Base-by-base conservation (phyloP, 1,140 invertebrate genomes). In the Mactra quadrangularis region DNA sequence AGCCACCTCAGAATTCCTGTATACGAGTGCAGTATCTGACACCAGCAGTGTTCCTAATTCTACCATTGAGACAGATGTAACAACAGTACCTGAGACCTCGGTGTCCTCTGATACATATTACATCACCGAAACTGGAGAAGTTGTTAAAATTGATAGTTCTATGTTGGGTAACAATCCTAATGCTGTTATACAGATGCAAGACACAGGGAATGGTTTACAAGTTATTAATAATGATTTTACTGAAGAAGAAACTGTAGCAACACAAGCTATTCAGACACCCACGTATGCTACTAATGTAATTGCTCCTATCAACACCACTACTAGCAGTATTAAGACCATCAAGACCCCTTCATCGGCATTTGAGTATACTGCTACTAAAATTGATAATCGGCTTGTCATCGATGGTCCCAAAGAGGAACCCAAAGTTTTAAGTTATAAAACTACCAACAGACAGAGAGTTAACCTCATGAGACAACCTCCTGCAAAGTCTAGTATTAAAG, bases 71-170 rank as follows among this genome's bases (percentile, higher is more conserved):
- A 7, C 38, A 41, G 38, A 41, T 41, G 38, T 41, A 7, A 15
- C 38, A 7, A 41, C 38, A 7, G 45, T 3, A 7, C 15, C n/a
- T 50, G 31, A 62, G 9, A 17, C n/a, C 2, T 7, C 38, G 6
- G 38, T 41, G 38, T 29, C 47, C 6, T 60, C 35, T 9, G 74
- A 76, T 31, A 76, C 74, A 31, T 76, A 76, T 27, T 76, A 62
- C 38, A 76, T 76, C 22, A 76, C 74, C 4, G 74, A 76, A 17
- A 76, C 74, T 15, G 74, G 74, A 7, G 74, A 76, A 27, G 41
- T 76, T n/a, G 33, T 76, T 11, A 76, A 76, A 22, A 76, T 76
- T n/a, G 74, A 76, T 17, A 62, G 74, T 25, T 62, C 74, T 25
- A 27, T 76, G 22, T 15, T 76, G 3, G 41, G 22, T 2, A 41